Conservation (phyloP, 2,888 invertebrate genomes). For the Polydrusus tereticollis region DNA sequence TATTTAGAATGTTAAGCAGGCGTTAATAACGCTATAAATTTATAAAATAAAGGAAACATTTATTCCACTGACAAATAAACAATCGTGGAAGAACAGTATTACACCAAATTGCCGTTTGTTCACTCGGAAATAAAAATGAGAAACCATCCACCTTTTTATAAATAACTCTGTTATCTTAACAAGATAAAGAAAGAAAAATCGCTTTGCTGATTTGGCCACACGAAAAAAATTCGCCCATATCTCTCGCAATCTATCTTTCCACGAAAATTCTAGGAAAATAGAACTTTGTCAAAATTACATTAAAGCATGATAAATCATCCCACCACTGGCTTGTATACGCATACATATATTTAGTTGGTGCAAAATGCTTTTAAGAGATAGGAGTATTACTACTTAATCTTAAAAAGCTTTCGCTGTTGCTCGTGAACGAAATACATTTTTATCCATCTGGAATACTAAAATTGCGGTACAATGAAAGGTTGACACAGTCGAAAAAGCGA, state of each 20-base stretch:
- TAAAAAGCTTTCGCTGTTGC: neutral
- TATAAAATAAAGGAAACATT: too few relatives aligned
- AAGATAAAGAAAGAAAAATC: neutral
- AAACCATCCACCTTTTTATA: neutral
- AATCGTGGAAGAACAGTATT: too few relatives aligned
- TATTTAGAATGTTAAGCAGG: too few relatives aligned
- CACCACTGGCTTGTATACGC: neutral
- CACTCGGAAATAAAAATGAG: neutral
- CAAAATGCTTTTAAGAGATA: neutral
- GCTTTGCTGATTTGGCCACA: neutral
- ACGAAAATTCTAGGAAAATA: neutral
- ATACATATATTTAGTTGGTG: neutral
- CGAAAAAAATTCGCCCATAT: neutral
- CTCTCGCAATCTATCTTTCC: neutral
- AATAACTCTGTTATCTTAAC: neutral
- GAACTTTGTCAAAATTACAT: constrained; percentile 14
- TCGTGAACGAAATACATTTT: neutral
- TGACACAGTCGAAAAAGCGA: too few relatives aligned
- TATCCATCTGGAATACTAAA: neutral
- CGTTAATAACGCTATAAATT: too few relatives aligned
- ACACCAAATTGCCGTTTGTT: too few relatives aligned
- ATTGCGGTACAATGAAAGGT: too few relatives aligned
- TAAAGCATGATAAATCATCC: constrained; percentile 2
- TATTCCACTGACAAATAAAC: too few relatives aligned
- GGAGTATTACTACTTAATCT: neutral